phyloP scores from a whole-genome alignment of 2,797 vertebrate genomes.

The Rhabdophis nuchalis region DNA sequence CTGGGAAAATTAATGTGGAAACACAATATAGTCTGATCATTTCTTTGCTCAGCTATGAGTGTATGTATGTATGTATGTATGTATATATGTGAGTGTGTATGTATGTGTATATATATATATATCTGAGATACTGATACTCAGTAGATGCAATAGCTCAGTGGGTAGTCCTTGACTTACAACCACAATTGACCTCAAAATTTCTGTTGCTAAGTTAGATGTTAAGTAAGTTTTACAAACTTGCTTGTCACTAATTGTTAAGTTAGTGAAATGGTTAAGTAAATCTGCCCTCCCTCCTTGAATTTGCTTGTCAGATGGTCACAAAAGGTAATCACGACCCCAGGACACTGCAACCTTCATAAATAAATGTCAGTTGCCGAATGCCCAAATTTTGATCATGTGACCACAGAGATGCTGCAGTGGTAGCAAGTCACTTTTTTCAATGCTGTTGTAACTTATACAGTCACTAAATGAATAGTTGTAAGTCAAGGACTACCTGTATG shows the following conservation, averaged over 20 bases:
- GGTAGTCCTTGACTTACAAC: not conserved
- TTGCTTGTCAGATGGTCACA: not conserved
- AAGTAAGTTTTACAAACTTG: not conserved
- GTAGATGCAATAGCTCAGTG: not conserved
- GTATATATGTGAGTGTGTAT: too few relatives aligned
- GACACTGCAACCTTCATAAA: not conserved
- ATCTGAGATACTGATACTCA: not conserved
- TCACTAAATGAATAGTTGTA: not conserved
- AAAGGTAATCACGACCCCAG: not conserved
- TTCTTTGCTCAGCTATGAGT: not conserved
- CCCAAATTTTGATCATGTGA: not conserved
- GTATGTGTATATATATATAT: too few relatives aligned
- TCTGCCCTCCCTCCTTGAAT: not conserved
- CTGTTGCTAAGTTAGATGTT: not conserved
- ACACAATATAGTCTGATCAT: not conserved
- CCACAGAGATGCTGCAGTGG: not conserved
- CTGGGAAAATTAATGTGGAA: constrained; percentile 10
- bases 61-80: too few relatives aligned
- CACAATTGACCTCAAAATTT: not conserved
- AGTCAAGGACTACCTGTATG: not conserved
- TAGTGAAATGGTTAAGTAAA: not conserved
- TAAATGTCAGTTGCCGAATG: not conserved
- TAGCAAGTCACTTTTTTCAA: not conserved
- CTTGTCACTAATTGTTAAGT: not conserved
- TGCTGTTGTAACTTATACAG: not conserved